Conservation (phyloP, 2,888 invertebrate genomes). For the Lycaena phlaeas region DNA sequence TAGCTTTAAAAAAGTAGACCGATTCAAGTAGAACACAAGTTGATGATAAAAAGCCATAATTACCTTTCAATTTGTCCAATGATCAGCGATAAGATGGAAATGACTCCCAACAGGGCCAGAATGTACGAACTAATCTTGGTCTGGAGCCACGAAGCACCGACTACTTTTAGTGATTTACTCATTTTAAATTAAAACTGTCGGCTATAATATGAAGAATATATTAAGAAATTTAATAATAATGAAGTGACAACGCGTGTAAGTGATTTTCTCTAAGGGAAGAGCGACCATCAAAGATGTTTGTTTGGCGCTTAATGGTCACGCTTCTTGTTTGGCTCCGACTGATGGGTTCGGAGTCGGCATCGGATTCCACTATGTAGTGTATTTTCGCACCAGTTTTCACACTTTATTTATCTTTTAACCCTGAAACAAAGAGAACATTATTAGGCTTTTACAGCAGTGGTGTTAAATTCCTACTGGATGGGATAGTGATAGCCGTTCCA, state of each 20-base stretch:
- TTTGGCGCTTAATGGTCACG: slow-evolving; percentile 36
- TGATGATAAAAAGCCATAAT: slow-evolving; percentile 17
- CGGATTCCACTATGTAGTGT: slow-evolving; percentile 35
- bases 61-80: slow-evolving; percentile 80
- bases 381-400: slow-evolving; percentile 34
- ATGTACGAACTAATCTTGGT: slow-evolving; percentile 82
- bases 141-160: slow-evolving; percentile 84
- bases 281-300: slow-evolving; percentile 60
- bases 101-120: slow-evolving; percentile 76
- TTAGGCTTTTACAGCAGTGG: background rate
- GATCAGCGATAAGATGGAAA: slow-evolving; percentile 79
- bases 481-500: no score
- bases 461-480: no score
- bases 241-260: slow-evolving; percentile 69
- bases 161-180: slow-evolving; percentile 81
- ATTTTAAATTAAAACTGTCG: slow-evolving; percentile 31
- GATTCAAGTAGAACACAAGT: no score
- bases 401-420: slow-evolving; percentile 40
- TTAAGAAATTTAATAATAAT: slow-evolving; percentile 70
- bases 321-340: slow-evolving; percentile 35
- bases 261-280: slow-evolving; percentile 53
- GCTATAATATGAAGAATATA: slow-evolving; percentile 67
- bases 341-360: slow-evolving; percentile 44
- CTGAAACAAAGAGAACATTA: slow-evolving; percentile 45
- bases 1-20: no score